Evolutionary conservation across 2,888 invertebrate genomes (phyloP).

Genomic region (Pristionchus mayeri): DNA sequence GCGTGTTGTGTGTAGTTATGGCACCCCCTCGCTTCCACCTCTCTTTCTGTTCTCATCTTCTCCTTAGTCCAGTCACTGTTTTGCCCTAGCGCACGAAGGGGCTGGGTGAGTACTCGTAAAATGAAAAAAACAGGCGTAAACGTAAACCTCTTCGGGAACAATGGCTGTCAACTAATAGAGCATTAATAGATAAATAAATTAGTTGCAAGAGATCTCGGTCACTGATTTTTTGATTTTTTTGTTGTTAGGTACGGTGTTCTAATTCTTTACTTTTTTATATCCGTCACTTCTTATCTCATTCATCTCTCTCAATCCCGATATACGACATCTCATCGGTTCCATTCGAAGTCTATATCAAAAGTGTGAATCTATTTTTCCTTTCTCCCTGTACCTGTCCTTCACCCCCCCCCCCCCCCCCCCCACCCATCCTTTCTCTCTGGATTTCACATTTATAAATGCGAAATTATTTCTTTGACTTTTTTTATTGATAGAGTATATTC

Average conservation of each 20-base stretch:
- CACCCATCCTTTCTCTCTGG: not conserved
- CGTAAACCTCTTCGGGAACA: too few relatives aligned
- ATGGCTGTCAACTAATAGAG: too few relatives aligned
- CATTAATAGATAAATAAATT: too few relatives aligned
- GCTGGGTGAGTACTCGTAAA: not conserved
- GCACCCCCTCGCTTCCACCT: not conserved
- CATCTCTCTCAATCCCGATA: not conserved
- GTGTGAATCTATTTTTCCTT: slow-evolving; percentile 18
- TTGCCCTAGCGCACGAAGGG: slow-evolving; percentile 8
- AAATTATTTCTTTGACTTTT: too few relatives aligned
- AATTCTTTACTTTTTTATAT: not conserved
- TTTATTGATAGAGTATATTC: too few relatives aligned
- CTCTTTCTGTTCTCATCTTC: not conserved
- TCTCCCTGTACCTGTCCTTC: not conserved
- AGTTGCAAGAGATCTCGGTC: too few relatives aligned
- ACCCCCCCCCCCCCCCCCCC: not conserved
- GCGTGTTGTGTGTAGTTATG: slow-evolving; percentile 37
- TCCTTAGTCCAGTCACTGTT: slow-evolving; percentile 26
- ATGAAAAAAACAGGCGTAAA: not conserved
- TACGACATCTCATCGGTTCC: not conserved
- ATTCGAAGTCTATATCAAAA: not conserved
- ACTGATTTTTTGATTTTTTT: not conserved
- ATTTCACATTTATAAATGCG: not conserved
- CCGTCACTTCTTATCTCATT: not conserved
- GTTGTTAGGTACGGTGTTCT: not conserved